These are phyloP conservation scores for Agrochola litura DNA, from an alignment of 2,888 invertebrate species.

Conservation along the genomic window DNA sequence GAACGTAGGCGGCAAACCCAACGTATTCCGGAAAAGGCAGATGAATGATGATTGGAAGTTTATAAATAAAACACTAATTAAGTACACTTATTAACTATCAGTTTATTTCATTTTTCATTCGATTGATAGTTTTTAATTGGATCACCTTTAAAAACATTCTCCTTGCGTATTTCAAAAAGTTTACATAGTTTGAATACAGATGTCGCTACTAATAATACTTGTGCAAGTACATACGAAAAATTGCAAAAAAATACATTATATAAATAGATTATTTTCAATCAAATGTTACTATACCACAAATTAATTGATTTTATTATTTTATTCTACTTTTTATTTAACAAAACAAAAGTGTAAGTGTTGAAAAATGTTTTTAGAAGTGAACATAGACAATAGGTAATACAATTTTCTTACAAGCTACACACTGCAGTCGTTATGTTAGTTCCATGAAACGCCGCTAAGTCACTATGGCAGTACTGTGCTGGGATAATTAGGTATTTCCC, in stretches of 20 bases:
- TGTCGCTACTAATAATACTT: slow-evolving; percentile 7
- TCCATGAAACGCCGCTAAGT: slow-evolving; percentile 50
- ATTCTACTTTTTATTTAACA: not conserved
- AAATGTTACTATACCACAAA: not conserved
- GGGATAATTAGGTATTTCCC: slow-evolving; percentile 24
- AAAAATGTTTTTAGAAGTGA: slow-evolving; percentile 54
- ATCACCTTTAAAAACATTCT: slow-evolving; percentile 50
- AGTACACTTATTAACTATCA: slow-evolving; percentile 55
- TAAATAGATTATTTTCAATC: not conserved
- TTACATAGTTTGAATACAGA: not conserved
- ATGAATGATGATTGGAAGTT: not conserved
- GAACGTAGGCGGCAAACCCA: not conserved
- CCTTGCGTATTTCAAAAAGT: not conserved
- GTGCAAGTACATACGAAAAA: not conserved
- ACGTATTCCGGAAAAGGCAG: not conserved
- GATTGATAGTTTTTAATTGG: slow-evolving; percentile 40
- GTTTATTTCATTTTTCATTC: slow-evolving; percentile 58
- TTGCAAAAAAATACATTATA: not conserved
- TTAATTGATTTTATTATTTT: too few relatives aligned
- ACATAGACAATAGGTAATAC: slow-evolving; percentile 41
- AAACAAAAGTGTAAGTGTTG: not conserved
- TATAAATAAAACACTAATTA: slow-evolving; percentile 45
- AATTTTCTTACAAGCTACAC: slow-evolving; percentile 56
- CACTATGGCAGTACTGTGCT: slow-evolving; percentile 66
- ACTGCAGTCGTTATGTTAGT: slow-evolving; percentile 65